A percentile compares a stretch with the other conserved stretches of the same genome.
These are phyloP conservation scores for Pentamera pediparva DNA, from an alignment of 53 echinoderm and acorn worm genomes.

Conservation along the genomic window DNA sequence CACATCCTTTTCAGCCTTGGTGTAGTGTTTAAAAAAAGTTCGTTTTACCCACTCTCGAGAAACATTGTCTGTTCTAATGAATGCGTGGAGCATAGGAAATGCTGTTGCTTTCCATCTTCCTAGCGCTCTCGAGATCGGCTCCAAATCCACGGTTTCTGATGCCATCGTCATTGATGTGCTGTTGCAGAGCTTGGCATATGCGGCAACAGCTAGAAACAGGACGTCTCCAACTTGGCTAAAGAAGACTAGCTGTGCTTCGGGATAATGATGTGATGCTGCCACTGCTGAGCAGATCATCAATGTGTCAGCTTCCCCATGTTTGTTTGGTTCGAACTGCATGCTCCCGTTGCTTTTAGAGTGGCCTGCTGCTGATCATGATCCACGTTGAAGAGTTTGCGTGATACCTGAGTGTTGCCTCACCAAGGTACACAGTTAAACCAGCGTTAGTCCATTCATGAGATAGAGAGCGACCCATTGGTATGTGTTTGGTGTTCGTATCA, in stretches of 20 bases:
- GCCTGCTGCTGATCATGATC: slow-evolving; percentile 40
- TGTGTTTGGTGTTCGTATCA: slow-evolving; percentile 53
- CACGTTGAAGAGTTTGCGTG: slow-evolving; percentile 16
- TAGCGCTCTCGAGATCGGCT: slow-evolving; percentile 33
- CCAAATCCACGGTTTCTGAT: slow-evolving; percentile 12
- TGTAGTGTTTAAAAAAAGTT: slow-evolving; percentile 28
- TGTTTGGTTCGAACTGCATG: slow-evolving; percentile 42
- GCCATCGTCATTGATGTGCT: too few relatives aligned
- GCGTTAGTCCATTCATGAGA: slow-evolving; percentile 44
- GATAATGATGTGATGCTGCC: slow-evolving; percentile 37
- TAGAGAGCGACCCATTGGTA: slow-evolving; percentile 40
- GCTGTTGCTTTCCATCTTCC: slow-evolving; percentile 36
- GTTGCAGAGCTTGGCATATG: slow-evolving; percentile 37
- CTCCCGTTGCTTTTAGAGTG: slow-evolving; percentile 31
- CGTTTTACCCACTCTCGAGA: slow-evolving; percentile 36
- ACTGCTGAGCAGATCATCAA: slow-evolving; percentile 45
- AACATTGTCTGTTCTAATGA: slow-evolving; percentile 38
- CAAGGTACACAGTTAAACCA: slow-evolving; percentile 35
- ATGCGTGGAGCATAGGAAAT: slow-evolving; percentile 47
- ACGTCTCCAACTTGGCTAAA: slow-evolving; percentile 42
- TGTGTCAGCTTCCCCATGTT: slow-evolving; percentile 47
- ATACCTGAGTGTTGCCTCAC: slow-evolving; percentile 31
- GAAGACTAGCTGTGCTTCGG: slow-evolving; percentile 27
- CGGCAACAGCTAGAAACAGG: slow-evolving; percentile 34
- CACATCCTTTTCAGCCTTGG: slow-evolving; percentile 25